Base-by-base conservation (phyloP, 2,888 invertebrate species). In the Papilio elwesi region DNA sequence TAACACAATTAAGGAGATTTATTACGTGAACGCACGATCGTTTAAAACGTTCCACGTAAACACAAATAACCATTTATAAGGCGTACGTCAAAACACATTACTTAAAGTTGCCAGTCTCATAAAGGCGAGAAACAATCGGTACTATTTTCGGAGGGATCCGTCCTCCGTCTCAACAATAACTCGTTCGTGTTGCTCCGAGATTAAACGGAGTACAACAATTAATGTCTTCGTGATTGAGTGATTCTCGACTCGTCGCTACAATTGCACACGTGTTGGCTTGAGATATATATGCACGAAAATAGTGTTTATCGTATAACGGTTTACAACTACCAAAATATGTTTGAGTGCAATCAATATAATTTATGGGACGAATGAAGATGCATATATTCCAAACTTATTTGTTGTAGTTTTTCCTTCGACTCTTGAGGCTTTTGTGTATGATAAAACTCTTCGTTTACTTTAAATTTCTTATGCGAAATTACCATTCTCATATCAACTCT, bases 221-320 rank as follows among this genome's bases (percentile, higher is more conserved):
- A 90, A 90, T 83, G 91, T 90, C 90, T 76, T 69, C 69, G 79
- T 89, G 90, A 91, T 90, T 90, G 88, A 91, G 79, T 85, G 87
- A 80, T 85, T 83, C 82, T 83, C 84, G 80, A 79, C 81, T 81
- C 80, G 74, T 77, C 67, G 70, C 49, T 76, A 74, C 76, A 59
- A 77, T 76, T 47, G 73, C 68, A 74, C 79, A 81, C 73, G 78
- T 78, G 80, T 76, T 75, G 11, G 15, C 49, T 38, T 16, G 51
- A 55, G 53, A 55, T 68, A 59, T 26, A 26, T 26, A 26, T 26
- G 26, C 65, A 59, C 15, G 49, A 49, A 64, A 55, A 64, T 64
- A 16, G 55, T 63, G 26, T 49, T 72, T 10, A 52, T 63, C 48
- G 59, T 59, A 43, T 59, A 59, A 59, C 57, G 13, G 71, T 62